A percentile compares a stretch with the other conserved stretches of the same genome.
Conservation (phyloP, 2,888 invertebrate genomes). For the Cephus nigrinus region DNA sequence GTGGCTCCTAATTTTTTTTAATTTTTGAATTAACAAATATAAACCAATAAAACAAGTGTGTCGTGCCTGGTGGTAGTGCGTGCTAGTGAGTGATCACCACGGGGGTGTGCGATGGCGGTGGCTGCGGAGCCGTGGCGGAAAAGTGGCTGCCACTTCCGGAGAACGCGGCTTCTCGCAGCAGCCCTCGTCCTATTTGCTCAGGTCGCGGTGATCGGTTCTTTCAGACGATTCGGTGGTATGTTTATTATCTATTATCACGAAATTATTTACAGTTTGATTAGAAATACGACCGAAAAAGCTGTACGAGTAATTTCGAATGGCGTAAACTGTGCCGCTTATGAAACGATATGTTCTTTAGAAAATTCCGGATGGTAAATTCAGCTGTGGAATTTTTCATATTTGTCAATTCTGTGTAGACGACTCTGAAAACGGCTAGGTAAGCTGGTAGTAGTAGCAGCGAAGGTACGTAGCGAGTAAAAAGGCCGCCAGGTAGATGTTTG, state of each 20-base stretch:
- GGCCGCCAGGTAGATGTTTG: background rate
- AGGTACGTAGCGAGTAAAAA: background rate
- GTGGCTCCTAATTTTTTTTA: conserved; percentile 3
- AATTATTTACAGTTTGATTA: background rate
- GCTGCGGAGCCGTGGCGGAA: conserved; percentile 54
- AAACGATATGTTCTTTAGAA: background rate
- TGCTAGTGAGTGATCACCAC: conserved; percentile 36
- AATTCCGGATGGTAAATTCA: background rate
- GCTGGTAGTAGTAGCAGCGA: background rate
- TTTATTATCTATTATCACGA: background rate
- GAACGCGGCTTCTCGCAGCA: conserved; percentile 19
- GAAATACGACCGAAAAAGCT: background rate
- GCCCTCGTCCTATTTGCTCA: conserved; percentile 22
- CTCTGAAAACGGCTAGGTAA: background rate
- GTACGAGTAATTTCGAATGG: background rate
- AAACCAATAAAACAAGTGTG: conserved; percentile 7
- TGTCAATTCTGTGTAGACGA: background rate
- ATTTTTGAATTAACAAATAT: background rate
- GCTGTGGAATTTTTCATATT: background rate
- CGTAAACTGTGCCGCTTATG: background rate
- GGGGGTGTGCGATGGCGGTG: conserved; percentile 57
- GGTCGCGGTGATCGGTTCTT: conserved; percentile 27
- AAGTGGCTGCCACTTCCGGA: conserved; percentile 28
- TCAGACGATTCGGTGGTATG: conserved; percentile 32
- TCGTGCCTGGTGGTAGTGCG: conserved; percentile 11